These are phyloP conservation scores for Erebia aethiops DNA, from an alignment of 2,888 invertebrate genomes.

Conservation along the genomic window DNA sequence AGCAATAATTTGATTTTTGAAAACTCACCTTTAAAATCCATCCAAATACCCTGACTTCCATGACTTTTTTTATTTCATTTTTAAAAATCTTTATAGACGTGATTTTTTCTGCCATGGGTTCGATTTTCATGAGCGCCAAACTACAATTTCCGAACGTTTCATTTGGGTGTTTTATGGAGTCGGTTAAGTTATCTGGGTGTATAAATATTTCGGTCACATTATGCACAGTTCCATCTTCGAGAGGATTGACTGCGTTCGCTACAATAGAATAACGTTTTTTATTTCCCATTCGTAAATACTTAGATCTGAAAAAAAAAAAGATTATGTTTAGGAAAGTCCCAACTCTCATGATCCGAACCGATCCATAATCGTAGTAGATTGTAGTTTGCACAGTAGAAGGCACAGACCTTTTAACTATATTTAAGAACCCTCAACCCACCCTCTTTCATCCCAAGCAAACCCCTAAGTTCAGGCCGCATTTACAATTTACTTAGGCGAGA, in stretches of 20 bases:
- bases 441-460: no score
- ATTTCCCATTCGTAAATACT: not conserved
- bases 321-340: no score
- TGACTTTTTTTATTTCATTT: slow-evolving; percentile 12
- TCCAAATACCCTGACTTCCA: slow-evolving; percentile 49
- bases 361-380: no score
- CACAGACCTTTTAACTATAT: no score
- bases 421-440: no score
- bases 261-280: slow-evolving; percentile 52
- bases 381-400: no score
- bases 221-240: slow-evolving; percentile 53
- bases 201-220: slow-evolving; percentile 47
- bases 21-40: slow-evolving; percentile 51
- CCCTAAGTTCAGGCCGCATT: no score
- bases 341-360: no score
- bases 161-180: not conserved
- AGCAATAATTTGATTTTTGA: slow-evolving; percentile 8
- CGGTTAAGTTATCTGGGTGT: slow-evolving; percentile 34
- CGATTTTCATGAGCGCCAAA: slow-evolving; percentile 47
- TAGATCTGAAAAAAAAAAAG: not conserved
- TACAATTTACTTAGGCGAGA: no score
- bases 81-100: slow-evolving; percentile 31
- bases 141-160: slow-evolving; percentile 4
- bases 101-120: slow-evolving; percentile 37
- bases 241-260: slow-evolving; percentile 51